phyloP scores from a whole-genome alignment of 2,888 invertebrate species.

The Lordiphosa andalusiaca region DNA sequence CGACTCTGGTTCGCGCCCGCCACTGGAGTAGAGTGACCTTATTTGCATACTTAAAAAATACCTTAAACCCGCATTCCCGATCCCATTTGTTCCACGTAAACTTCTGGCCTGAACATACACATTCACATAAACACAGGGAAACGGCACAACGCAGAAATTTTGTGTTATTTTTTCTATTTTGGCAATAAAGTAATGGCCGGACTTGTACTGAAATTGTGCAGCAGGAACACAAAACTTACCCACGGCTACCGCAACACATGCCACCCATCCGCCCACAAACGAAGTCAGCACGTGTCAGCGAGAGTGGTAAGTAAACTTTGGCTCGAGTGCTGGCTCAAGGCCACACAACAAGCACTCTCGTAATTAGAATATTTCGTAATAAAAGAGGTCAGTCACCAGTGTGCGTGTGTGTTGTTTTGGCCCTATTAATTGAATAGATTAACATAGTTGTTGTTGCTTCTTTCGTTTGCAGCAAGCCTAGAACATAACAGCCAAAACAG shows the following conservation, averaged over 20 bases:
- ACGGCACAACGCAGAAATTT: constrained; percentile 22
- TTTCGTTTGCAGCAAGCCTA: constrained; percentile 73
- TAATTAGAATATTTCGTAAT: constrained; percentile 69
- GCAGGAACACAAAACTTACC: constrained; percentile 46
- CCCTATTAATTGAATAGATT: constrained; percentile 34
- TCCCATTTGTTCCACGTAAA: too few relatives aligned
- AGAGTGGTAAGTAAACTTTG: constrained; percentile 55
- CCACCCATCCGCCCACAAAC: constrained; percentile 26
- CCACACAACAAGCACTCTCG: constrained; percentile 31
- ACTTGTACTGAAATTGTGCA: constrained; percentile 72
- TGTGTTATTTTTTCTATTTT: constrained; percentile 43
- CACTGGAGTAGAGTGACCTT: too few relatives aligned
- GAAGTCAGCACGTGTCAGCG: constrained; percentile 30
- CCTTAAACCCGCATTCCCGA: too few relatives aligned
- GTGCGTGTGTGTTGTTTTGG: constrained; percentile 74
- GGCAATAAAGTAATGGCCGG: constrained; percentile 72
- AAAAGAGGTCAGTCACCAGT: constrained; percentile 58
- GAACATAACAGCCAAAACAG: constrained; percentile 52
- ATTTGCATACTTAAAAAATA: too few relatives aligned
- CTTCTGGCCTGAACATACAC: too few relatives aligned
- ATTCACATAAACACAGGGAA: constrained; percentile 29
- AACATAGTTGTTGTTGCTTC: constrained; percentile 51
- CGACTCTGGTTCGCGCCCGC: too few relatives aligned
- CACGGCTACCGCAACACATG: constrained; percentile 37
- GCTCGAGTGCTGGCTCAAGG: constrained; percentile 48